Evolutionary conservation across 2,888 invertebrate species (phyloP).

Genomic region (Drosophila koepferae): DNA sequence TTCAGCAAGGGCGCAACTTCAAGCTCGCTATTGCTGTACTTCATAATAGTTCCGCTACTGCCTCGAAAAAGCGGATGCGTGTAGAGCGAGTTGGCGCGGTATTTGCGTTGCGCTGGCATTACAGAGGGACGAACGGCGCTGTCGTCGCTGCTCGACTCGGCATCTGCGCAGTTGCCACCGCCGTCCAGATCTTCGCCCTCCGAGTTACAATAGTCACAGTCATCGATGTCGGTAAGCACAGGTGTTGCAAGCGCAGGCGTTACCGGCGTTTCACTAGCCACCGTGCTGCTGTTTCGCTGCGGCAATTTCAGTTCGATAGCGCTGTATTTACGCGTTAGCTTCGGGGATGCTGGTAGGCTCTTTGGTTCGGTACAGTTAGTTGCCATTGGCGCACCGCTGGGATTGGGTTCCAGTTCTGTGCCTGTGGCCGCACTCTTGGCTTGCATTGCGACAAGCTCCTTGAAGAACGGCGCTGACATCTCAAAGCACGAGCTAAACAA

Average conservation of each 20-base stretch:
- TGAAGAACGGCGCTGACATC: slow-evolving; percentile 89
- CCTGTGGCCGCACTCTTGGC: slow-evolving; percentile 56
- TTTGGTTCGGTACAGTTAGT: slow-evolving; percentile 83
- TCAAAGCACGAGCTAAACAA: slow-evolving; percentile 92
- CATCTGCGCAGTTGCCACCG: slow-evolving; percentile 84
- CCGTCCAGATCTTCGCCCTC: slow-evolving; percentile 83
- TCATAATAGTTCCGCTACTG: slow-evolving; percentile 56
- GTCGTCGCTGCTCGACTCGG: slow-evolving; percentile 84
- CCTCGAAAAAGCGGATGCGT: slow-evolving; percentile 87
- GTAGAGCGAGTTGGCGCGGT: slow-evolving; percentile 87
- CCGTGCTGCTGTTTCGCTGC: slow-evolving; percentile 52
- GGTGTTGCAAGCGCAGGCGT: slow-evolving; percentile 34
- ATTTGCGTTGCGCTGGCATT: slow-evolving; percentile 82
- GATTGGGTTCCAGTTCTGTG: slow-evolving; percentile 11
- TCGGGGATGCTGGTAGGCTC: slow-evolving; percentile 87
- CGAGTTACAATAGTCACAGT: slow-evolving; percentile 77
- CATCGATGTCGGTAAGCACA: slow-evolving; percentile 67
- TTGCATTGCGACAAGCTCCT: slow-evolving; percentile 83
- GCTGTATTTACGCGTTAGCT: slow-evolving; percentile 84
- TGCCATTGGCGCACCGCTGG: slow-evolving; percentile 11
- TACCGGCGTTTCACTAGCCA: slow-evolving; percentile 31
- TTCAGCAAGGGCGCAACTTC: slow-evolving; percentile 49
- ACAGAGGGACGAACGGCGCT: slow-evolving; percentile 75
- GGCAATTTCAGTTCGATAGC: slow-evolving; percentile 82
- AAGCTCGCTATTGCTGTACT: slow-evolving; percentile 54